Percentiles rank a stretch among this genome's conserved stretches.
phyloP scores from a whole-genome alignment of 1,140 invertebrate species.

The Galleria mellonella region DNA sequence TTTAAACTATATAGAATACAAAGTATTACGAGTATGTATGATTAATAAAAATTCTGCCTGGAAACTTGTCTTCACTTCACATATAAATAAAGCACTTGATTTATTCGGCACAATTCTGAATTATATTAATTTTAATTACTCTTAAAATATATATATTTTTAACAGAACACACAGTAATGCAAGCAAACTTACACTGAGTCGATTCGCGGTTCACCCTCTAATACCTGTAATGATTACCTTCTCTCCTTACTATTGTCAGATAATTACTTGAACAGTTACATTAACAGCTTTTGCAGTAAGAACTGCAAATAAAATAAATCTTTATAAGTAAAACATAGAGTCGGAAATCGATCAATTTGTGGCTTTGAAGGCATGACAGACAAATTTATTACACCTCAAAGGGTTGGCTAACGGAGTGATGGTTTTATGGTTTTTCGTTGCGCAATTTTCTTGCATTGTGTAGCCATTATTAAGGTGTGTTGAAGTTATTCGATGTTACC shows the following conservation, averaged over 20 bases:
- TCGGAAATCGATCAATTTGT: too few species aligned
- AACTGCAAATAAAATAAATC: too few species aligned
- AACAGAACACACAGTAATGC: constrained; percentile 23
- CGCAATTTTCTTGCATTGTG: constrained; percentile 67
- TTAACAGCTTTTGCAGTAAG: constrained; percentile 36
- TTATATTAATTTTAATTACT: too few species aligned
- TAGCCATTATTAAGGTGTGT: constrained; percentile 18
- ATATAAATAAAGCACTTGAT: too few species aligned
- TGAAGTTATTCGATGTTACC: not conserved
- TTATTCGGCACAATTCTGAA: too few species aligned
- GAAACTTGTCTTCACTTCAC: too few species aligned
- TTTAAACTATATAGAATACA: too few species aligned
- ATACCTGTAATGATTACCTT: constrained; percentile 60
- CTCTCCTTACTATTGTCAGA: constrained; percentile 39
- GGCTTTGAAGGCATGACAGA: constrained; percentile 30
- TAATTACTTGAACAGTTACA: constrained; percentile 65
- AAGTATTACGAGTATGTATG: too few species aligned
- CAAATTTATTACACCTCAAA: constrained; percentile 69
- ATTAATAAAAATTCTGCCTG: too few species aligned
- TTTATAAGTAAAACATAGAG: too few species aligned
- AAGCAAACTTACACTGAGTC: constrained; percentile 40
- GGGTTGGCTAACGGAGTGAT: constrained; percentile 62
- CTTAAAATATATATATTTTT: not conserved
- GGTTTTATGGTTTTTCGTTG: constrained; percentile 66
- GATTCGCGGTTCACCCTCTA: constrained; percentile 30